These are phyloP conservation scores for Diadema setosum DNA, from an alignment of 35 echinoderm and acorn worm genomes.

Conservation along the genomic window DNA sequence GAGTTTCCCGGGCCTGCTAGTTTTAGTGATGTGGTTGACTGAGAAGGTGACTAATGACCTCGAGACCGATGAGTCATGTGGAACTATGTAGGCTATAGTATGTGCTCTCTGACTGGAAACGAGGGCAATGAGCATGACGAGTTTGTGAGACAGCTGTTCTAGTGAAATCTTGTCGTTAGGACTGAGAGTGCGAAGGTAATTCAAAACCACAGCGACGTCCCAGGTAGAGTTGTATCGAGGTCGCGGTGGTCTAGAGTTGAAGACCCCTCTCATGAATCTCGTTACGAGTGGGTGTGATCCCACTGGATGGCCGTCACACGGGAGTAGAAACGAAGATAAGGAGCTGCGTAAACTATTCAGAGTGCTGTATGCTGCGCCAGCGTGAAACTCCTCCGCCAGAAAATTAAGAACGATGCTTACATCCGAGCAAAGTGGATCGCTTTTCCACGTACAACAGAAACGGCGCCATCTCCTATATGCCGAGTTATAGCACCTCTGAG, in stretches of 20 bases:
- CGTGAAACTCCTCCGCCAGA: neutral
- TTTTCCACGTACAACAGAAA: slow-evolving; percentile 43
- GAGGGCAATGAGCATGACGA: neutral
- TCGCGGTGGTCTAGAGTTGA: neutral
- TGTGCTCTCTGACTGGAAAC: neutral
- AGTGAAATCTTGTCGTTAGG: neutral
- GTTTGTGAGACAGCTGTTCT: neutral
- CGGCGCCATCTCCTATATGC: slow-evolving; percentile 53
- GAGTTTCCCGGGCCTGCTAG: neutral
- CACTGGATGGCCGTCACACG: neutral
- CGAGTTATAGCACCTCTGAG: slow-evolving; percentile 34
- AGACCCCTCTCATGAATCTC: slow-evolving; percentile 55
- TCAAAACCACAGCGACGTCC: neutral
- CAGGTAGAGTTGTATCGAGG: neutral
- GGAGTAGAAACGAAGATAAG: neutral
- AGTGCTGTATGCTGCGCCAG: slow-evolving; percentile 10
- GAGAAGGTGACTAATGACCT: too few relatives aligned
- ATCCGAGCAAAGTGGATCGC: slow-evolving; percentile 23
- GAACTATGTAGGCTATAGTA: too few relatives aligned
- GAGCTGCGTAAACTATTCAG: slow-evolving; percentile 40
- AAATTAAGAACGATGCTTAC: neutral
- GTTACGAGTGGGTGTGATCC: slow-evolving; percentile 5
- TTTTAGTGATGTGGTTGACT: neutral
- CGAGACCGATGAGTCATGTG: too few relatives aligned
- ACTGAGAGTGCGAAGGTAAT: slow-evolving; percentile 3